Conservation (phyloP, 2,797 vertebrate genomes). For the Choloepus didactylus region DNA sequence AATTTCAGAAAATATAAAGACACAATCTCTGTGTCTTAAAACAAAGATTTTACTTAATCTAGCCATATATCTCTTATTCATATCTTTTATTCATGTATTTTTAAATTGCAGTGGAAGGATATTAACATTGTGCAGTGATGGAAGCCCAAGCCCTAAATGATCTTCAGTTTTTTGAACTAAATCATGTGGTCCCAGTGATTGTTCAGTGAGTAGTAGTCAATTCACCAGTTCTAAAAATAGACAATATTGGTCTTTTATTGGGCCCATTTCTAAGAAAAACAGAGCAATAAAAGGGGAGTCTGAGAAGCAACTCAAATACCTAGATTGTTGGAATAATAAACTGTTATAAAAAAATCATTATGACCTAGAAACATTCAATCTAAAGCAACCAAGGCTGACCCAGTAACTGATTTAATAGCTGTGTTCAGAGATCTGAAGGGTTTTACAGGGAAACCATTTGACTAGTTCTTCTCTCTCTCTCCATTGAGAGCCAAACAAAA, state of each 20-base stretch:
- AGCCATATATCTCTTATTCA: not conserved
- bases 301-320: slow-evolving; percentile 41
- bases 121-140: not conserved
- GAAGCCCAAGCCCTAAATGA: not conserved
- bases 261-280: slow-evolving; percentile 46
- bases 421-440: slow-evolving; percentile 34
- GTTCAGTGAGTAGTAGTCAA: slow-evolving; percentile 15
- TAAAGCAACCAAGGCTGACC: slow-evolving; percentile 50
- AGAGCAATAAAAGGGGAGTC: slow-evolving; percentile 41
- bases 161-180: slow-evolving; percentile 46
- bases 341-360: not conserved
- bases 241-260: not conserved
- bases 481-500: slow-evolving; percentile 66
- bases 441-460: slow-evolving; percentile 37
- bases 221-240: slow-evolving; percentile 53
- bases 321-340: slow-evolving; percentile 43
- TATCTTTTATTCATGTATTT: not conserved
- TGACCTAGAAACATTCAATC: slow-evolving; percentile 42
- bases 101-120: not conserved
- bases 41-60: slow-evolving; percentile 10
- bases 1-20: slow-evolving; percentile 35
- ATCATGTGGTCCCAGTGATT: not conserved
- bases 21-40: not conserved
- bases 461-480: slow-evolving; percentile 57
- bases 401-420: slow-evolving; percentile 59